Percentiles rank a stretch among this genome's conserved stretches.
These are phyloP conservation scores for Conus betulinus DNA, from an alignment of 1,140 invertebrate genomes.

Conservation along the genomic window DNA sequence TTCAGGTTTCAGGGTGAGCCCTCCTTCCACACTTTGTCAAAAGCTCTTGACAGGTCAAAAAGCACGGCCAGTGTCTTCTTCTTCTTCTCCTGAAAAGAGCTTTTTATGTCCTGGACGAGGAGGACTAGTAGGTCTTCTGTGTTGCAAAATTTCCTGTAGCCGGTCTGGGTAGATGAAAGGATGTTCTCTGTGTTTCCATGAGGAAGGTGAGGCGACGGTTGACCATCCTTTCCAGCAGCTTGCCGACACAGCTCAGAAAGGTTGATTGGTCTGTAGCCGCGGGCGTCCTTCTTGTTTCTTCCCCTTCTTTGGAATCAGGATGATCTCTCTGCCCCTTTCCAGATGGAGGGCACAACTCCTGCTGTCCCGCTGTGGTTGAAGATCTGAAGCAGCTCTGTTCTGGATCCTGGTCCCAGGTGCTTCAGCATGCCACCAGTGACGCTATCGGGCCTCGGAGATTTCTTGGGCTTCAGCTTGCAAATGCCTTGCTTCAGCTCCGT, in stretches of 20 bases:
- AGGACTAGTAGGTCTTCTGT: conserved; percentile 24
- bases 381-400: too few species aligned
- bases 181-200: conserved; percentile 15
- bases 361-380: too few species aligned
- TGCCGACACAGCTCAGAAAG: conserved; percentile 35
- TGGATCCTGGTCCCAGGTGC: too few species aligned
- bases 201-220: conserved; percentile 7
- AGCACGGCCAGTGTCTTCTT: neutral
- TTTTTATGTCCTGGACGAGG: conserved; percentile 24
- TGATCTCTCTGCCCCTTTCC: neutral
- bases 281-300: conserved; percentile 25
- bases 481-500: too few species aligned
- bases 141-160: conserved; percentile 13
- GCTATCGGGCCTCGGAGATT: conserved; percentile 37
- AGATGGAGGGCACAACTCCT: conserved; percentile 14
- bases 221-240: conserved; percentile 34
- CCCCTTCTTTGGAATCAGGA: conserved; percentile 41
- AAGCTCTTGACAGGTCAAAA: conserved; percentile 22
- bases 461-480: conserved; percentile 15
- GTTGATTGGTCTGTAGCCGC: conserved; percentile 41
- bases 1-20: conserved; percentile 11
- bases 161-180: conserved; percentile 28
- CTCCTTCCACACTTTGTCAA: conserved; percentile 33
- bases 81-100: conserved; percentile 14
- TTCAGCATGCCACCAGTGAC: conserved; percentile 40